phyloP scores from a whole-genome alignment of 2,113 vertebrate species.

The Sinosuthora webbiana region DNA sequence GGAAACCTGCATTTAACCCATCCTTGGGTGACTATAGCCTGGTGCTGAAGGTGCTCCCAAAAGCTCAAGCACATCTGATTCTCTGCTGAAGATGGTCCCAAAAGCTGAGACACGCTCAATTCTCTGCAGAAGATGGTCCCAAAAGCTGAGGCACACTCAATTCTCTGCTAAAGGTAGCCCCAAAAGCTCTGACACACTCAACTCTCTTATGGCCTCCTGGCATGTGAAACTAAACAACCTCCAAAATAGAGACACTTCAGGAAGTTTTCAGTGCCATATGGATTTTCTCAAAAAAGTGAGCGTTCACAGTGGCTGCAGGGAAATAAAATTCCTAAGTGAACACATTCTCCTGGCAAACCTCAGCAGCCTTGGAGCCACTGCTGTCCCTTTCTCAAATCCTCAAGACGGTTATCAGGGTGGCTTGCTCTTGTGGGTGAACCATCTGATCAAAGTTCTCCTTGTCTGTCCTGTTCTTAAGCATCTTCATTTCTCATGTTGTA shows the following conservation, averaged over 20 bases:
- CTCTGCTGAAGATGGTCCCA: background rate
- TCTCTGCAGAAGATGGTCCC: background rate
- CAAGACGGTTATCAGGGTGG: fast-evolving
- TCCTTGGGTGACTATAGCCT: background rate
- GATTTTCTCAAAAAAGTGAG: background rate
- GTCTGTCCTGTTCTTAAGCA: background rate
- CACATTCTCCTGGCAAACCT: background rate
- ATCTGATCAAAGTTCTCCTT: background rate
- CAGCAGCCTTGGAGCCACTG: background rate
- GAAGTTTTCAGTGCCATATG: background rate
- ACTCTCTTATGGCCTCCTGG: background rate
- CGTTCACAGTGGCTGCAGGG: background rate
- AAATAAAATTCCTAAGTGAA: fast-evolving
- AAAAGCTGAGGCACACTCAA: background rate
- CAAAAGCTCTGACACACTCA: background rate
- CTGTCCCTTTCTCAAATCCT: background rate
- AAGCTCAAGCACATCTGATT: background rate
- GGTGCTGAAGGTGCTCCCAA: background rate
- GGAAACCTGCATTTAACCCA: background rate
- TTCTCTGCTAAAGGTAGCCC: background rate
- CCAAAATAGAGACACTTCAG: background rate
- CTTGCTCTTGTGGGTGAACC: background rate
- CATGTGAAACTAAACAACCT: background rate
- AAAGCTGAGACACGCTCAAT: background rate
- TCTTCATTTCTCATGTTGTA: background rate